Percentiles rank a stretch among this genome's conserved stretches.
Conservation (phyloP, 2,113 vertebrate species). For the Sebastes fasciatus region DNA sequence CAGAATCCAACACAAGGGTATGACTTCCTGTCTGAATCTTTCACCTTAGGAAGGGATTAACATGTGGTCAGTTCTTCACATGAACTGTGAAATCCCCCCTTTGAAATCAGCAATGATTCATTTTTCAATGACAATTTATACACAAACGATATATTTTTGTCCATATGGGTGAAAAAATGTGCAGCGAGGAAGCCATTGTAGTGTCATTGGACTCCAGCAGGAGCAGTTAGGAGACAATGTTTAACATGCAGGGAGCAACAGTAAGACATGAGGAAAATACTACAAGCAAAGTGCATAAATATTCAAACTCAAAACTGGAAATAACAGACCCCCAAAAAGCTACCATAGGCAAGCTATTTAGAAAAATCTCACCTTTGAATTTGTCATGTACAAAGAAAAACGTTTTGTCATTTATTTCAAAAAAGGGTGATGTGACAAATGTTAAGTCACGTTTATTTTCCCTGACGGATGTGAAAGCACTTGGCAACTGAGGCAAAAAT, state of each 20-base stretch:
- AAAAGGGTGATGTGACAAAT: conserved; percentile 73
- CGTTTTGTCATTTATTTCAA: conserved; percentile 45
- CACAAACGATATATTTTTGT: conserved; percentile 6
- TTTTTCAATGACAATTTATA: conserved; percentile 25
- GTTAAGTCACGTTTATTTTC: conserved; percentile 71
- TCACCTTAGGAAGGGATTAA: neutral
- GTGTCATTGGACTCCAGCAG: conserved; percentile 47
- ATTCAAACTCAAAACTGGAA: conserved; percentile 65
- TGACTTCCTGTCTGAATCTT: conserved; percentile 54
- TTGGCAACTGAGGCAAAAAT: conserved; percentile 49
- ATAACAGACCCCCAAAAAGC: conserved; percentile 58
- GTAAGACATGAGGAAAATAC: conserved; percentile 67
- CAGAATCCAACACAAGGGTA: conserved; percentile 44
- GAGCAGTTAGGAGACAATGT: conserved; percentile 69
- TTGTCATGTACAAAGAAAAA: conserved; percentile 76
- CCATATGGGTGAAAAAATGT: neutral
- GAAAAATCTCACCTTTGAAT: conserved; percentile 73
- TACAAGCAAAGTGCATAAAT: conserved; percentile 75
- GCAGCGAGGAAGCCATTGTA: conserved; percentile 62
- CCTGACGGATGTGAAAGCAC: conserved; percentile 80
- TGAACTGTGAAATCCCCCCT: no score
- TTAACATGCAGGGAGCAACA: conserved; percentile 70
- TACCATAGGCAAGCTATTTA: conserved; percentile 67
- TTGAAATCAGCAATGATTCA: neutral
- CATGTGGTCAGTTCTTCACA: neutral